These are phyloP conservation scores for Galbula dea DNA, from an alignment of 2,113 vertebrate species.

Conservation along the genomic window DNA sequence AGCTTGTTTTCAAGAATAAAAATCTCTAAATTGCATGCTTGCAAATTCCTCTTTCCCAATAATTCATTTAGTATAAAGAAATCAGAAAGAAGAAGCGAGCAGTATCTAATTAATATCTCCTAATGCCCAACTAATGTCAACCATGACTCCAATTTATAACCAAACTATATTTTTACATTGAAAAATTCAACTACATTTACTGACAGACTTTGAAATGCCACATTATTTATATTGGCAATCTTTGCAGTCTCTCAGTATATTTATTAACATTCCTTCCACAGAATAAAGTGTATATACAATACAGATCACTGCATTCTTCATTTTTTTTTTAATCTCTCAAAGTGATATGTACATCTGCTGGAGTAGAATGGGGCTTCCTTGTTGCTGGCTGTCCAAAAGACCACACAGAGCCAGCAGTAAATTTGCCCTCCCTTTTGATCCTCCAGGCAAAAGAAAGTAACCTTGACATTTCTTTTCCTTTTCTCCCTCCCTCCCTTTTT, in stretches of 20 bases:
- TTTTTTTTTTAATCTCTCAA: constrained; percentile 74
- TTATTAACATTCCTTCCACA: constrained; percentile 75
- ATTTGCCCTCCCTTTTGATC: constrained; percentile 60
- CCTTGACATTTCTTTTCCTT: constrained; percentile 70
- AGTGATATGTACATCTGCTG: constrained; percentile 64
- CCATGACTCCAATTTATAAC: constrained; percentile 72
- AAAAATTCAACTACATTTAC: constrained; percentile 78
- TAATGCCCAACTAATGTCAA: constrained; percentile 75
- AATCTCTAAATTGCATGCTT: constrained; percentile 66
- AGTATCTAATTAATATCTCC: constrained; percentile 75
- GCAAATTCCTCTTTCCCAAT: constrained; percentile 59
- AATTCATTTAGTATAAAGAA: constrained; percentile 68
- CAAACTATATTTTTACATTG: constrained; percentile 74
- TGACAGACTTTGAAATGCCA: constrained; percentile 77
- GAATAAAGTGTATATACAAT: constrained; percentile 70
- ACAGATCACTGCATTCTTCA: constrained; percentile 75
- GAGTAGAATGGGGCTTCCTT: constrained; percentile 30
- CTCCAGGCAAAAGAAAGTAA: constrained; percentile 67
- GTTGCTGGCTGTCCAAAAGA: constrained; percentile 54
- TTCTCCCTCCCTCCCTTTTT: background rate
- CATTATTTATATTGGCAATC: constrained; percentile 76
- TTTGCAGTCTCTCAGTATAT: constrained; percentile 67
- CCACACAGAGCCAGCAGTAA: constrained; percentile 45
- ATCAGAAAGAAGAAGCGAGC: constrained; percentile 37
- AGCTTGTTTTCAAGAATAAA: constrained; percentile 69